Percentiles rank a stretch among this genome's conserved stretches.
phyloP scores from a whole-genome alignment of 1,140 invertebrate species.

The Sitobion miscanthi region DNA sequence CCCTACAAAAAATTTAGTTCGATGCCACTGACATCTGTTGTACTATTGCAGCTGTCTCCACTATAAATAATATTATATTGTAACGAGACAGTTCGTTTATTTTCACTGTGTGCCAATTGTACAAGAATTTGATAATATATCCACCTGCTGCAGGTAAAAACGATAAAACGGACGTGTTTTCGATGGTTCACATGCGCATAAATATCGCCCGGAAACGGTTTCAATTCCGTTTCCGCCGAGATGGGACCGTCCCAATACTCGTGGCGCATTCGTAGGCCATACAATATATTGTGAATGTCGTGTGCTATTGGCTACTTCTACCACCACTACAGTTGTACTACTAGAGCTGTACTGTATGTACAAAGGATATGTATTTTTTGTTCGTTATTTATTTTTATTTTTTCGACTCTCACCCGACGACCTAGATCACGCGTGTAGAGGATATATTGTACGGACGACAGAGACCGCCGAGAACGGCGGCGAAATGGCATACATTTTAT shows the following conservation, averaged over 20 bases:
- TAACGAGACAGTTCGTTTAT: too few species aligned
- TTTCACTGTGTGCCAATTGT: too few species aligned
- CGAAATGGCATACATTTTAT: neutral
- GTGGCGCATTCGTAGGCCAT: neutral
- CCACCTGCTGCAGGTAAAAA: neutral
- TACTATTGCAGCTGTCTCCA: too few species aligned
- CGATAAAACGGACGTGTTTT: neutral
- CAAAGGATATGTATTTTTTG: neutral
- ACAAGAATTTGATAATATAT: neutral
- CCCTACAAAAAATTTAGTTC: too few species aligned
- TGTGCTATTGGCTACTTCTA: neutral
- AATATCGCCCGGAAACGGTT: neutral
- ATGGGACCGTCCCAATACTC: neutral
- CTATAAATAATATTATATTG: too few species aligned
- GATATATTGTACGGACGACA: neutral
- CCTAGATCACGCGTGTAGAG: neutral
- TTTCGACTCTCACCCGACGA: neutral
- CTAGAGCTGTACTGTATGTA: neutral
- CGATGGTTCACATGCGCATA: neutral
- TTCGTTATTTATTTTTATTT: constrained; percentile 2
- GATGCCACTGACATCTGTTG: too few species aligned
- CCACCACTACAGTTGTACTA: neutral
- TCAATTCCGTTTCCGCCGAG: neutral
- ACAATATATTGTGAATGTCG: neutral
- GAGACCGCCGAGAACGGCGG: neutral